Evolutionary conservation across 2,797 vertebrate genomes (phyloP), one percentile per base, ranked within the genome.

Genomic region (Tachyglossus aculeatus): DNA sequence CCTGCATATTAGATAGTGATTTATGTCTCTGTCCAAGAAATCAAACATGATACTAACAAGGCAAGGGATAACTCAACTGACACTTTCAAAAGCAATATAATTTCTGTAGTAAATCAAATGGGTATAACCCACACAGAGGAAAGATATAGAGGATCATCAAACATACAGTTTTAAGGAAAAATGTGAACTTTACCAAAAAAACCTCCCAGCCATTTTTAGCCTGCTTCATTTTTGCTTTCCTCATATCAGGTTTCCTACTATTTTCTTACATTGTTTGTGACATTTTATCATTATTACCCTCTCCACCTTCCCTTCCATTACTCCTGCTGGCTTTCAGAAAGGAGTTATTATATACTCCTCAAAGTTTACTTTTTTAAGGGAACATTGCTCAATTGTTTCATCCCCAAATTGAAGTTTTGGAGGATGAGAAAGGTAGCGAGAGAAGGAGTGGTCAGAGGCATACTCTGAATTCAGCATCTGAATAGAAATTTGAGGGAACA

Each of bases 11-110:
- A 90, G 73, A 84, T 53, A 65, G 77, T 87, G 89, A 93, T 92
- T 93, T 92, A 91, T 78, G 78, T 71, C 67, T 62, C 65, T 78
- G 64, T 90, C 87, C 77, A 89, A 87, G 86, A 89, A 89, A 90
- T 88, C 88, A 91, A 85, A 88, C 74, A 79, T 59, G 76, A 84
- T 73, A 64, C 85, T 88, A 89, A 91, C 81, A 90, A 90, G 86
- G 75, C 60, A 86, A 75, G 66, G 67, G 59, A 83, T 80, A 90
- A 86, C 68, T 82, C 67, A 76, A 78, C 27, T 33, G 60, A 80
- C 80, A 86, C 69, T 78, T 78, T 70, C 80, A 84, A 88, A 86
- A 84, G 76, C 71, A 86, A 73, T 78, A 75, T 79, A 81, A 89
- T 80, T 81, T 82, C 74, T 61, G 0, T 45, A 83, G 62, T 80